Percentiles rank a stretch among this genome's conserved stretches.
These are phyloP conservation scores for Hafferia zeledoni DNA, from an alignment of 2,797 vertebrate genomes.

Conservation along the genomic window DNA sequence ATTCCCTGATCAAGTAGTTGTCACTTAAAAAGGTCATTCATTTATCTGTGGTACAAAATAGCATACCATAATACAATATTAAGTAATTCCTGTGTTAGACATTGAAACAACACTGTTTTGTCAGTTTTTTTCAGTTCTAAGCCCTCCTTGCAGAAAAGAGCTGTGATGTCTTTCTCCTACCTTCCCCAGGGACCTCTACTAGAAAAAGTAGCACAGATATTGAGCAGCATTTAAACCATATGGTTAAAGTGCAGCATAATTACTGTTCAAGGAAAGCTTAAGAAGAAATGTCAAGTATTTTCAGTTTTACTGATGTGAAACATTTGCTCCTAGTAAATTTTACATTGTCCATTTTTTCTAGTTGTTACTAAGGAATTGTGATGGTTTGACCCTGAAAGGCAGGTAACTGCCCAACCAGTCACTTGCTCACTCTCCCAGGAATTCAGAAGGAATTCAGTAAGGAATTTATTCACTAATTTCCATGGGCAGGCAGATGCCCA, in stretches of 20 bases:
- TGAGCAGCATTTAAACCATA: not conserved
- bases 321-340: not conserved
- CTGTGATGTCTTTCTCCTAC: not conserved
- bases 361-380: not conserved
- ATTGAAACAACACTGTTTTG: not conserved
- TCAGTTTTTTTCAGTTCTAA: not conserved
- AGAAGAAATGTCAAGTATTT: not conserved
- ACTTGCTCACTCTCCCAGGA: fast-evolving
- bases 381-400: fast-evolving
- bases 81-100: not conserved
- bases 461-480: not conserved
- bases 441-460: not conserved
- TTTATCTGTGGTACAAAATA: not conserved
- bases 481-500: not conserved
- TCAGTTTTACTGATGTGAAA: not conserved
- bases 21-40: not conserved
- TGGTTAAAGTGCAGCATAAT: not conserved
- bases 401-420: fast-evolving
- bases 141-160: not conserved
- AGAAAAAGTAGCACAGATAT: not conserved
- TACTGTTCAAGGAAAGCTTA: not conserved
- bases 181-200: not conserved
- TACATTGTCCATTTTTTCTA: not conserved
- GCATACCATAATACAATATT: not conserved
- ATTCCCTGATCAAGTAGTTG: not conserved